Evolutionary conservation across 2,113 vertebrate genomes (phyloP).

Genomic region (Corydoras sp.): DNA sequence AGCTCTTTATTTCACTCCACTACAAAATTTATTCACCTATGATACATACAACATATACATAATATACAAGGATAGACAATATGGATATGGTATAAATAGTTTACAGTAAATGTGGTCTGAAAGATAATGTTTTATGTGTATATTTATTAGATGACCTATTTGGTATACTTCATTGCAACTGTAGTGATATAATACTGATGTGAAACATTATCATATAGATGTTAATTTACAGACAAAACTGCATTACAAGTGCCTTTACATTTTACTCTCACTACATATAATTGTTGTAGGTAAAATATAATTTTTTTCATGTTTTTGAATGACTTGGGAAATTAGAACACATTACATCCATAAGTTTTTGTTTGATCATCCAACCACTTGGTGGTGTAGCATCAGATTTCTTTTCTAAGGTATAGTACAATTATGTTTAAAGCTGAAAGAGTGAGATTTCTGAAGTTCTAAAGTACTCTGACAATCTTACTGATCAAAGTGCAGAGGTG

Average conservation of each 20-base stretch:
- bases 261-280: too few relatives aligned
- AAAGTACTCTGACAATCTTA: constrained; percentile 10
- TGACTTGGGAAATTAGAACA: too few relatives aligned
- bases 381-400: too few relatives aligned
- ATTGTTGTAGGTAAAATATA: too few relatives aligned
- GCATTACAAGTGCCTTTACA: too few relatives aligned
- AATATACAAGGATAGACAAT: constrained; percentile 60
- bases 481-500: constrained; percentile 60
- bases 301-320: too few relatives aligned
- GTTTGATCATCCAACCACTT: too few relatives aligned
- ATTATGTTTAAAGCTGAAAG: neutral
- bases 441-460: neutral
- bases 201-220: constrained; percentile 22
- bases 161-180: neutral
- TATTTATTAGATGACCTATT: too few relatives aligned
- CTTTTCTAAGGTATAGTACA: too few relatives aligned
- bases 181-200: constrained; percentile 50
- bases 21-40: constrained; percentile 67
- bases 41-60: constrained; percentile 64
- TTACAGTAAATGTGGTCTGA: constrained; percentile 43
- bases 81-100: constrained; percentile 49
- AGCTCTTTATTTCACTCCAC: constrained; percentile 70
- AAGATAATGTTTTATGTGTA: constrained; percentile 8
- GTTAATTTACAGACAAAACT: too few relatives aligned
- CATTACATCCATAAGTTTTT: too few relatives aligned